phyloP scores from a whole-genome alignment of 2,888 invertebrate species.

The Beris chalybata region DNA sequence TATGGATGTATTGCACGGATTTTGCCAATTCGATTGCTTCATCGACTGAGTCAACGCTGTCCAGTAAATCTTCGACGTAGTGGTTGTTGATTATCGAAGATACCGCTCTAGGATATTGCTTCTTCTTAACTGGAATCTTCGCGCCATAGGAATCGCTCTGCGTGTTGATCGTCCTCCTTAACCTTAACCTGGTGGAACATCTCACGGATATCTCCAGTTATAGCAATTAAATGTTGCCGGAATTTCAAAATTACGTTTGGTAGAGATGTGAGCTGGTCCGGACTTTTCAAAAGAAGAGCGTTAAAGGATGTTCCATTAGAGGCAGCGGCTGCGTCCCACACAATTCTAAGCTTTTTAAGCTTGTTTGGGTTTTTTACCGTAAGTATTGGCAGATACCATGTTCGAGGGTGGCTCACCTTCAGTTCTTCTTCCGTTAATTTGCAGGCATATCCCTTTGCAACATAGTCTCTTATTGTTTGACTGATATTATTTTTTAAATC shows the following conservation, averaged over 20 bases:
- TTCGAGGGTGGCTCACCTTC: constrained; percentile 16
- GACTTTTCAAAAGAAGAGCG: constrained; percentile 44
- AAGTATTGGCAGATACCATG: constrained; percentile 44
- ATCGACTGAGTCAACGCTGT: constrained; percentile 26
- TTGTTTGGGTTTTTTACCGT: constrained; percentile 41
- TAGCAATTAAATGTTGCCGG: constrained; percentile 45
- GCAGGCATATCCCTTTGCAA: constrained; percentile 15
- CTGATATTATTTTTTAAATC: not conserved
- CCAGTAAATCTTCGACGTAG: constrained; percentile 35
- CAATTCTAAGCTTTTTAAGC: constrained; percentile 43
- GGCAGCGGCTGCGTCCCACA: constrained; percentile 46
- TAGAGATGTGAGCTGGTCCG: constrained; percentile 46
- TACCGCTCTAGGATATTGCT: constrained; percentile 28
- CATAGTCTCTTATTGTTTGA: not conserved
- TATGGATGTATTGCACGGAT: not conserved
- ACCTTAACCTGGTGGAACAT: constrained; percentile 45
- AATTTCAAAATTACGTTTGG: constrained; percentile 49
- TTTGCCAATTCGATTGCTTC: constrained; percentile 21
- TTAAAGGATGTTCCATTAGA: constrained; percentile 44
- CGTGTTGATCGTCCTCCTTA: constrained; percentile 43
- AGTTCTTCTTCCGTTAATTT: constrained; percentile 31
- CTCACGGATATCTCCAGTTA: constrained; percentile 45
- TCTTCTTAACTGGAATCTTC: constrained; percentile 10
- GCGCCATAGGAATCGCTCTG: constrained; percentile 47
- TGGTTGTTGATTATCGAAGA: constrained; percentile 21